Evolutionary conservation across 2,797 vertebrate genomes (phyloP).

Genomic region (Cyprinella venusta): DNA sequence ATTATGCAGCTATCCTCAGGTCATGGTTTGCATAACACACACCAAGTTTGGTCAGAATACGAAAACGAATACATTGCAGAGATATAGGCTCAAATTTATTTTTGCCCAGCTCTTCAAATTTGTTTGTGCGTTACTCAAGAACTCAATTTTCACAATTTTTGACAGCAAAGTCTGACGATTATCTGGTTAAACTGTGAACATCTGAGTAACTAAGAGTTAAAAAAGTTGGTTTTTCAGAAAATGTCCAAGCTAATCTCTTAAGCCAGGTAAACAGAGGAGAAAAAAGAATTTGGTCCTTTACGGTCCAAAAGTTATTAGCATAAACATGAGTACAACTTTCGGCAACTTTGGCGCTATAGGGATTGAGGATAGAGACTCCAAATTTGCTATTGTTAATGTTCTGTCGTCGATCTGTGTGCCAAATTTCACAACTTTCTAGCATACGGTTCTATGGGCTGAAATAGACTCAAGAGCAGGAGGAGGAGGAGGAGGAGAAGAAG

Average conservation of each 20-base stretch:
- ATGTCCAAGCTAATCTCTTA: neutral
- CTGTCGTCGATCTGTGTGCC: neutral
- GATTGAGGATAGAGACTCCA: neutral
- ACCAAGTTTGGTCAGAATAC: neutral
- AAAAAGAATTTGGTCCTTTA: neutral
- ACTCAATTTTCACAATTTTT: neutral
- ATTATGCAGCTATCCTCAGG: neutral
- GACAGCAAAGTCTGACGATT: neutral
- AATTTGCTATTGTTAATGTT: neutral
- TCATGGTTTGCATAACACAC: neutral
- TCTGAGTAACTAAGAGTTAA: neutral
- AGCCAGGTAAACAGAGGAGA: neutral
- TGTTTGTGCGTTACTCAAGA: neutral
- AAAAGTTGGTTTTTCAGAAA: neutral
- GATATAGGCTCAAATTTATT: neutral
- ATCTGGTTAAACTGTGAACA: neutral
- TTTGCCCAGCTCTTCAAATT: neutral
- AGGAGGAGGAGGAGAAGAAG: no score
- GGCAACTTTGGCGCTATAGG: neutral
- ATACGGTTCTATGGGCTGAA: no score
- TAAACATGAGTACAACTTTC: neutral
- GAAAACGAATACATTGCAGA: neutral
- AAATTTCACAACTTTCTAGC: neutral
- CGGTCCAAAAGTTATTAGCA: neutral
- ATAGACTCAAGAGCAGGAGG: no score